A percentile compares a stretch with the other conserved stretches of the same genome.
These are phyloP conservation scores for Noctua fimbriata DNA, from an alignment of 2,888 invertebrate genomes.

Conservation along the genomic window DNA sequence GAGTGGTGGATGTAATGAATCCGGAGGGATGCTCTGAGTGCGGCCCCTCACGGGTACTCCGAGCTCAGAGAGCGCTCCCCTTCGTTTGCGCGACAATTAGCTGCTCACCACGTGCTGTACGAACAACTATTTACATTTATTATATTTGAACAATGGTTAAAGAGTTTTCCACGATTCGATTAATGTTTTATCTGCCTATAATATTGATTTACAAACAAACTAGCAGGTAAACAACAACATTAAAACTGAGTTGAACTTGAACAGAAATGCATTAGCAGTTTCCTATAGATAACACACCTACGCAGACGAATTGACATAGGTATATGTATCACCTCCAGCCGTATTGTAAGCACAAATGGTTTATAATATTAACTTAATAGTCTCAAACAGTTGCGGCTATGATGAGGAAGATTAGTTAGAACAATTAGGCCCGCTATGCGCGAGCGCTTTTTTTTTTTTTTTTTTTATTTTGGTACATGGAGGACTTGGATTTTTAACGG, in stretches of 20 bases:
- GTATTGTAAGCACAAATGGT: background rate
- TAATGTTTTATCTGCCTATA: background rate
- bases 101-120: constrained; percentile 51
- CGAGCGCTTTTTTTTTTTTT: too few species aligned
- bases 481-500: background rate
- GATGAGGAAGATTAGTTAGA: background rate
- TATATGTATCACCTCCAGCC: background rate
- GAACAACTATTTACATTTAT: constrained; percentile 41
- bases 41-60: background rate
- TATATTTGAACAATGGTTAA: constrained; percentile 34
- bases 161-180: constrained; percentile 28
- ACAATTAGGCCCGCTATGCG: too few species aligned
- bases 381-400: background rate
- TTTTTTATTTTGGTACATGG: too few species aligned
- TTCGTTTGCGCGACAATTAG: constrained; percentile 59
- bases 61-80: constrained; percentile 37
- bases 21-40: background rate
- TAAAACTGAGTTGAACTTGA: background rate
- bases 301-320: background rate
- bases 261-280: background rate
- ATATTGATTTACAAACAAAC: constrained; percentile 5
- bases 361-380: background rate
- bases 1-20: constrained; percentile 64
- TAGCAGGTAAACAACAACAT: background rate
- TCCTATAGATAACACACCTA: background rate